Conservation (phyloP, 2,888 invertebrate species). For the Parnassius smintheus region DNA sequence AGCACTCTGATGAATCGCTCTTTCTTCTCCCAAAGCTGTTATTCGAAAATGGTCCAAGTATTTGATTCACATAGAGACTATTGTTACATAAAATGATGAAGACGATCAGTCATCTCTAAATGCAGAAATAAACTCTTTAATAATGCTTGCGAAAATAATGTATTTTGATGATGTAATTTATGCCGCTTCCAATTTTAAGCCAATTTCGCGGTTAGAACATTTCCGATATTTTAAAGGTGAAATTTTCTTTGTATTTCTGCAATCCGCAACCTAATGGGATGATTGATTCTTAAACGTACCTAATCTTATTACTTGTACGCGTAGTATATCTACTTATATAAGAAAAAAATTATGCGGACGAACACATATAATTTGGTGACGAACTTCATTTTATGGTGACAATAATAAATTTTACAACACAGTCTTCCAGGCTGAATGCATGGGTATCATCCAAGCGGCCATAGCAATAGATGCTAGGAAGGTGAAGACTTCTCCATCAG, state of each 20-base stretch:
- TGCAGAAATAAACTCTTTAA: slow-evolving; percentile 34
- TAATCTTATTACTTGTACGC: too few species aligned
- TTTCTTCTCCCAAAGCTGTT: slow-evolving; percentile 23
- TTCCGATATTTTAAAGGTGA: slow-evolving; percentile 29
- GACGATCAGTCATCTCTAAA: slow-evolving; percentile 34
- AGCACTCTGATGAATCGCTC: slow-evolving; percentile 50
- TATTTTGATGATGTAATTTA: slow-evolving; percentile 61
- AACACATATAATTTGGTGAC: too few species aligned
- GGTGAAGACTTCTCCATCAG: too few species aligned
- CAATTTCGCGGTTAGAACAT: slow-evolving; percentile 62
- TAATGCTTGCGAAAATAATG: slow-evolving; percentile 38
- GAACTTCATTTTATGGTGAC: too few species aligned
- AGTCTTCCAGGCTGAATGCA: too few species aligned
- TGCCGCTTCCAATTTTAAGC: slow-evolving; percentile 65
- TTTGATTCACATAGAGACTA: not conserved
- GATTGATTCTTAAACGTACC: not conserved
- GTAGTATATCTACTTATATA: too few species aligned
- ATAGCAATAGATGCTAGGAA: too few species aligned
- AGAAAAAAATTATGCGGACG: too few species aligned
- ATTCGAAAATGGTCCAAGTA: too few species aligned
- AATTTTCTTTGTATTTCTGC: slow-evolving; percentile 11
- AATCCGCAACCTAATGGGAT: slow-evolving; percentile 13
- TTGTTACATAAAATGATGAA: not conserved
- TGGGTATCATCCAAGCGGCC: too few species aligned
- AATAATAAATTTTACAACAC: too few species aligned